Evolutionary conservation across 2,888 invertebrate species (phyloP), one percentile per base, ranked within the genome.

Genomic region (Coelogynopora nodosa): DNA sequence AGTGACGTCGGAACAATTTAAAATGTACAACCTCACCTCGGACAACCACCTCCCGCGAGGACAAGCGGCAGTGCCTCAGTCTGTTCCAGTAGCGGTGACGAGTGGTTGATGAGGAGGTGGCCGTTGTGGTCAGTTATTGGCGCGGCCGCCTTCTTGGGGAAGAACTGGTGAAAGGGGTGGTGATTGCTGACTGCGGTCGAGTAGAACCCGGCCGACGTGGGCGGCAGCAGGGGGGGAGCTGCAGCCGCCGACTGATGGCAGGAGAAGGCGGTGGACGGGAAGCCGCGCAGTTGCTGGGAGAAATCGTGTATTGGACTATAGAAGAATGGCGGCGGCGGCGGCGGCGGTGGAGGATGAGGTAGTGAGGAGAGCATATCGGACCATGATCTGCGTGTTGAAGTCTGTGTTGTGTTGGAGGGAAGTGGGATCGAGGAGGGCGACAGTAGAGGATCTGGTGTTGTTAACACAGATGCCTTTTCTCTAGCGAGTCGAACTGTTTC

Each of bases 81-180:
- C 27, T 74, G 74, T 26, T 74, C 10, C 49, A 49, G 49, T 2
- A 5, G 5, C 2, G 74, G 74, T 13, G 74, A 74, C 2, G 18
- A 2, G 23, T 74, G 74, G 23, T 74, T 74, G 2, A 74, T 74
- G 23, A 74, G 23, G 23, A 74, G 74, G 2, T 13, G 74, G n/a
- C n/a, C n/a, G n/a, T n/a, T n/a, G n/a, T n/a, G n/a, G n/a, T n/a
- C n/a, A n/a, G n/a, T n/a, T n/a, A n/a, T n/a, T n/a, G n/a, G n/a
- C n/a, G n/a, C n/a, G n/a, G n/a, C n/a, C n/a, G n/a, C n/a, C n/a
- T n/a, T n/a, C n/a, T n/a, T n/a, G n/a, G n/a, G n/a, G 74, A 74
- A 74, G 27, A 74, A 74, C 74, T 74, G 74, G 74, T 74, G 74
- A 26, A 74, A 74, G 27, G 74, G 74, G 74, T 74, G 18, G n/a